Conservation (phyloP, 2,113 vertebrate genomes). For the Nothocercus nigrocapillus region DNA sequence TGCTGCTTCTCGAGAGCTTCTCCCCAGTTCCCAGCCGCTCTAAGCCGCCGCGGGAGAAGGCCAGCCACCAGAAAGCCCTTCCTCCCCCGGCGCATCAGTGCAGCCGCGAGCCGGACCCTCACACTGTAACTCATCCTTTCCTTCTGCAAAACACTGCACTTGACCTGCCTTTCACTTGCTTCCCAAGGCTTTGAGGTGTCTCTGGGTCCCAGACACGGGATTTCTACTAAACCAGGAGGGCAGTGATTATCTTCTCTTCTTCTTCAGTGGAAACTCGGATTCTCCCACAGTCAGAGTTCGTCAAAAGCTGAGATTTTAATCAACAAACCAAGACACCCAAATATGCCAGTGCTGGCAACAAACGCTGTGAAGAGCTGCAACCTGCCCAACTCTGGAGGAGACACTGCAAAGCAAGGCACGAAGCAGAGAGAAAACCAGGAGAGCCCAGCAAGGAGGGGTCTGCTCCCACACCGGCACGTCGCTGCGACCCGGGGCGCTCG, state of each 20-base stretch:
- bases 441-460: not conserved
- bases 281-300: not conserved
- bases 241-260: not conserved
- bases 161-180: accelerated
- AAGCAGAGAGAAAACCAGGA: accelerated
- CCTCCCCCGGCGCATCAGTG: too few relatives aligned
- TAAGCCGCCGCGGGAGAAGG: not conserved
- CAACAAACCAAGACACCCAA: not conserved
- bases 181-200: not conserved
- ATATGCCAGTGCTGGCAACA: not conserved
- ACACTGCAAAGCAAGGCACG: not conserved
- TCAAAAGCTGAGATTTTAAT: not conserved
- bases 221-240: not conserved
- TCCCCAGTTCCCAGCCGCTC: not conserved
- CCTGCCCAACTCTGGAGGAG: not conserved
- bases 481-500: too few relatives aligned
- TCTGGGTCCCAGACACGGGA: not conserved
- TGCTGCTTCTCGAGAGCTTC: not conserved
- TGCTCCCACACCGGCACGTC: not conserved
- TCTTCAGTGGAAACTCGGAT: not conserved
- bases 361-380: not conserved
- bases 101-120: too few relatives aligned
- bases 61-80: not conserved
- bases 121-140: too few relatives aligned
- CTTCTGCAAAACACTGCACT: not conserved